Evolutionary conservation across 2,888 invertebrate species (phyloP).

Genomic region (Drosophila niveifrons): DNA sequence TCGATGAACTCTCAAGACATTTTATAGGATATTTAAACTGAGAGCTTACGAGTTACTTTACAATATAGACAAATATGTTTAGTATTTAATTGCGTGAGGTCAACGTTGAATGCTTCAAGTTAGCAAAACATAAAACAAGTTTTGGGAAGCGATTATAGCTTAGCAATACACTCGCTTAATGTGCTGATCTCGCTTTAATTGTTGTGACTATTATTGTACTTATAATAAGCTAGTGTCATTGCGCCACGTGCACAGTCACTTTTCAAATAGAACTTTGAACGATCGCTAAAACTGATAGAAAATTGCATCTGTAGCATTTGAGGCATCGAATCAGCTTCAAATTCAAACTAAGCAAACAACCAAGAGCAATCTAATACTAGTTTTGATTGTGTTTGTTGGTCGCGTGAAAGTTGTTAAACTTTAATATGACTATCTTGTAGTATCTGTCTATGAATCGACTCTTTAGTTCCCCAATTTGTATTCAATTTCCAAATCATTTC

Average conservation of each 20-base stretch:
- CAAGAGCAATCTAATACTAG: conserved; percentile 8
- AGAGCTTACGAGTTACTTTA: neutral
- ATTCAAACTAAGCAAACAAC: neutral
- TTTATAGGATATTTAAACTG: neutral
- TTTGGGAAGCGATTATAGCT: conserved; percentile 13
- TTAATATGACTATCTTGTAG: conserved; percentile 16
- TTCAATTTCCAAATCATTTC: conserved; percentile 43
- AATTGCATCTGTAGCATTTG: conserved; percentile 3
- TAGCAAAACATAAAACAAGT: conserved; percentile 4
- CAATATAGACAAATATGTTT: neutral
- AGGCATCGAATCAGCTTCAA: neutral
- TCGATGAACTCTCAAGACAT: neutral
- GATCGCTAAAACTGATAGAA: conserved; percentile 12
- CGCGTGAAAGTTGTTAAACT: conserved; percentile 31
- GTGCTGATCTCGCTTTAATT: neutral
- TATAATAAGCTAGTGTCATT: conserved; percentile 15
- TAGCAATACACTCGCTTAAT: neutral
- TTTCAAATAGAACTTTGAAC: conserved; percentile 8
- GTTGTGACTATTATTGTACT: conserved; percentile 1
- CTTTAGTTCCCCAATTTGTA: conserved; percentile 6
- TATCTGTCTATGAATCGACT: conserved; percentile 2
- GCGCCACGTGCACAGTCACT: neutral
- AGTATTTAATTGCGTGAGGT: conserved; percentile 10
- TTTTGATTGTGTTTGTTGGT: conserved; percentile 6
- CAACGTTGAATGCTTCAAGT: neutral